Evolutionary conservation across 2,797 vertebrate species (phyloP), one percentile per base, ranked within the genome.

Genomic region (Simalia tracyae): DNA sequence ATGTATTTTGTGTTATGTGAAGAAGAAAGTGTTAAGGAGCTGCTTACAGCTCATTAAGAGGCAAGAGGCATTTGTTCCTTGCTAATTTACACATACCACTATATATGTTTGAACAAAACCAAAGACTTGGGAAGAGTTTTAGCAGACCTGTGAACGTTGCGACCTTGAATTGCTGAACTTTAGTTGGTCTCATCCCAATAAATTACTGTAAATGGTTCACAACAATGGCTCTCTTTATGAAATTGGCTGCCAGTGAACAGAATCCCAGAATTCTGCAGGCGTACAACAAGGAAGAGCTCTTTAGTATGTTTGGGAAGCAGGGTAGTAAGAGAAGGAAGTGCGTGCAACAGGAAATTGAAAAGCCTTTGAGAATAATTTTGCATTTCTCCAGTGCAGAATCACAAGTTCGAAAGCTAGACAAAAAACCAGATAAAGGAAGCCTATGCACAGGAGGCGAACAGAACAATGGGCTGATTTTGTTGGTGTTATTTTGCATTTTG

Each of bases 41-140:
- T 66, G 28, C 22, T 92, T 94, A 31, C 88, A 88, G 60, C 64
- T 89, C 57, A 19, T 81, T 88, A 94, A 81, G n/a, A 63, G 87
- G 91, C 90, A 85, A 92, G 93, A 94, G 93, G 76, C 36, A 57
- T 26, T 76, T 86, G 87, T 88, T 87, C 89, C 59, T 90, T 8
- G 24, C 91, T 91, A 94, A 90, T 84, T 93, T 88, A 94, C 87
- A 84, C 0, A 42, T 1, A 28, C 15, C 8, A 87, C 17, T 2
- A 50, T 86, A 95, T 90, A 46, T 91, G 76, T 93, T 91, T 89
- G 86, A 86, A 46, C 81, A 54, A 92, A 95, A 89, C 76, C 84
- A 91, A 86, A 85, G 84, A 22, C 87, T 92, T 91, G n/a, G 81
- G 85, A 92, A 92, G 60, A 61, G 9, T 93, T 94, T 93, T 84